Base-by-base conservation (phyloP, 1,140 invertebrate genomes). In the Lithobius niger region DNA sequence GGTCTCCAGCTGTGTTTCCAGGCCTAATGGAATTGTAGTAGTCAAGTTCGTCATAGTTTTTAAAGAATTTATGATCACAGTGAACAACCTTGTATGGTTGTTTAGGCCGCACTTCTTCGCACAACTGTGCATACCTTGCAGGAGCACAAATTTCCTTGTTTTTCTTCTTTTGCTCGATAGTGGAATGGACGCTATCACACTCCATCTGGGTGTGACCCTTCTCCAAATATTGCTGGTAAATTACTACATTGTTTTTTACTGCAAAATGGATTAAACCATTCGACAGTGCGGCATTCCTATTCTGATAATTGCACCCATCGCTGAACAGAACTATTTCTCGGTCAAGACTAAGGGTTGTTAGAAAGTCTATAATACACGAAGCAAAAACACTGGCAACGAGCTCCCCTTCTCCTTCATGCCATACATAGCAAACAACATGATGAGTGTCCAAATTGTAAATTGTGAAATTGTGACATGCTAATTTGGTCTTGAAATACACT, bases 401-500 rank as follows among this genome's bases (percentile, higher is more conserved):
- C 57, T 67, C 66, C 26, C 62, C 61, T 45, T 69, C 60, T 4
- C 61, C 61, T 60, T 74, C 72, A 57, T 69, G 62, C 64, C 73
- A 76, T 25, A 72, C 61, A 58, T 71, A 73, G 56, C 68, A 54
- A 57, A 59, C 54, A 3, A 61, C 64, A 31, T 62, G 49, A 48
- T 65, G 59, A 42, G 53, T 68, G 2, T 56, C 60, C 10, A 72
- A 45, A 61, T 74, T 67, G 59, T 68, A 74, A 28, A 73, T 54
- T 22, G 70, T 70, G 55, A 68, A 74, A 63, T 74, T 74, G 62
- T 74, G 69, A 24, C 64, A 51, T 16, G 58, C 47, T 21, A 73
- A 57, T 60, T 73, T 74, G 13, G 62, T 69, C 62, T 71, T 73
- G 60, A 66, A 73, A 60, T 74, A 74, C 28, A 71, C 28, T 36